Conservation (phyloP, 2,113 vertebrate genomes). For the Podarcis cretensis region DNA sequence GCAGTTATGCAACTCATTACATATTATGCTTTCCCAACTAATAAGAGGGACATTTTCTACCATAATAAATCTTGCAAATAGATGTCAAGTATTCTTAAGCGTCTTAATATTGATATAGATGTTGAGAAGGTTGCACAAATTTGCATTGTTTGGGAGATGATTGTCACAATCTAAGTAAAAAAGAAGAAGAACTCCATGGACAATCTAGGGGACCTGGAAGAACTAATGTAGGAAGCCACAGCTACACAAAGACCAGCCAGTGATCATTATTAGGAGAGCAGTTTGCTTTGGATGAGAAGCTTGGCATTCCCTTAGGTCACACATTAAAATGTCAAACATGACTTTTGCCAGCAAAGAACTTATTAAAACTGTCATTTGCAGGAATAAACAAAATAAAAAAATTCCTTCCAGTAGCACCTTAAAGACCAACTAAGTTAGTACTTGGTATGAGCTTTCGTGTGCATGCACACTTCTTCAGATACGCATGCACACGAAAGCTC, state of each 20-base stretch:
- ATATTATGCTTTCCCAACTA: not conserved
- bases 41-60: not conserved
- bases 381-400: too few species aligned
- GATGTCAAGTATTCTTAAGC: not conserved
- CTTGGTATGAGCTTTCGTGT: too few species aligned
- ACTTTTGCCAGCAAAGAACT: not conserved
- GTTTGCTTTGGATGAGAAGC: fast-evolving
- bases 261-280: not conserved
- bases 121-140: not conserved
- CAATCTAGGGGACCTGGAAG: not conserved
- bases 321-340: not conserved
- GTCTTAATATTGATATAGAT: not conserved
- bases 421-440: too few species aligned
- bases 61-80: not conserved
- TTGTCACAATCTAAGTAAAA: conserved; percentile 19
- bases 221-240: not conserved
- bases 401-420: too few species aligned
- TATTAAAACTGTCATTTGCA: conserved; percentile 12
- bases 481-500: too few species aligned
- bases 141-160: conserved; percentile 13
- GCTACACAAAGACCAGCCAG: not conserved
- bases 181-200: not conserved
- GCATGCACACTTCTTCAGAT: too few species aligned
- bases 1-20: not conserved
- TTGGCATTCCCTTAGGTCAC: not conserved